Evolutionary conservation across 35 echinoderm and acorn worm species (phyloP).

Genomic region (Lytechinus pictus): DNA sequence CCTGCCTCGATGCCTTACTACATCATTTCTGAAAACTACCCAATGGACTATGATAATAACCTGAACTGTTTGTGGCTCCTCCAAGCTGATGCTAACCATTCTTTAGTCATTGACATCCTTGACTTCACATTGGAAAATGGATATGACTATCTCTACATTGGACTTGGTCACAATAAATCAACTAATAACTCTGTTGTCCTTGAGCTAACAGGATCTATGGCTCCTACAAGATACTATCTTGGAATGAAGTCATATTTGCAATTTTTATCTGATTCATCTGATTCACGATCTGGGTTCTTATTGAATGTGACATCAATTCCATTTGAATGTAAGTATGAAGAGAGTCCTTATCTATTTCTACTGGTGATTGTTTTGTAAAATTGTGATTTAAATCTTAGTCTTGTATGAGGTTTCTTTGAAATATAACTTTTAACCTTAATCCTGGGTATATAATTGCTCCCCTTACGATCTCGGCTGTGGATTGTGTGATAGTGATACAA

Average conservation of each 20-base stretch:
- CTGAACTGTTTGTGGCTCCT: constrained; percentile 34
- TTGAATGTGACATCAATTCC: not conserved
- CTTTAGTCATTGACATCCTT: constrained; percentile 19
- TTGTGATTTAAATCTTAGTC: too few relatives aligned
- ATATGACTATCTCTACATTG: constrained; percentile 36
- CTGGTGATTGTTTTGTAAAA: too few relatives aligned
- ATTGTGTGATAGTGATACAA: too few relatives aligned
- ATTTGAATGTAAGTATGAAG: too few relatives aligned
- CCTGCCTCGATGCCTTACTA: not conserved
- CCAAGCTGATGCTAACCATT: not conserved
- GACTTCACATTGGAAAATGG: not conserved
- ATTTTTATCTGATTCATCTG: not conserved
- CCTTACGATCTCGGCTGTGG: too few relatives aligned
- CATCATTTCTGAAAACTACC: constrained; percentile 52
- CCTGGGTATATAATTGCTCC: too few relatives aligned
- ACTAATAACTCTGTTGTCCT: not conserved
- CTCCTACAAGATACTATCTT: not conserved
- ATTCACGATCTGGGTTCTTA: not conserved
- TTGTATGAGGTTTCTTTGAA: too few relatives aligned
- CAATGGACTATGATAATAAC: not conserved
- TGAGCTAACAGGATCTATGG: not conserved
- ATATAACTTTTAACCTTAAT: too few relatives aligned
- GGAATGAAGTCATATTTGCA: not conserved
- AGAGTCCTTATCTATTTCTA: too few relatives aligned
- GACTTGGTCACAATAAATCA: not conserved